Base-by-base conservation (phyloP, 2,888 invertebrate species). In the Lacanobia wlatinum region DNA sequence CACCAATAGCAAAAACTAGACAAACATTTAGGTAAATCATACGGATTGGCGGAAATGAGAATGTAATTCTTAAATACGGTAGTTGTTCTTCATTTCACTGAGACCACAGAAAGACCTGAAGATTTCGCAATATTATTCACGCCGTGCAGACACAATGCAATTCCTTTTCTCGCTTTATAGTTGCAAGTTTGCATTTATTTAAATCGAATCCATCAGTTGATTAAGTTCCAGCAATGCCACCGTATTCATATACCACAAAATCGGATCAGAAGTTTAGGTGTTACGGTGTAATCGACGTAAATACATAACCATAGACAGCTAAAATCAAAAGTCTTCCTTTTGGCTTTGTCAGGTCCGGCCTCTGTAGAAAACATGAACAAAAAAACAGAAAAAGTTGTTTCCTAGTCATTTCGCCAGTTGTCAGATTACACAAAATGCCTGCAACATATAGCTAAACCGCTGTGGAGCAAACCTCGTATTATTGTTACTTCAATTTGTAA, bases 401-500 rank as follows among this genome's bases (percentile, higher is more conserved):
- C 0, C 10, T 61, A 61, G 77, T 23, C 2, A 53, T 72, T 72
- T 43, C 3, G 2, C 2, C 2, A 59, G 9, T 55, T 59, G 14
- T 43, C 62, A 2, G 16, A 59, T 55, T 50, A 5, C 5, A 23
- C 1, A 56, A 40, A 10, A 38, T 43, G 18, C 5, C 63, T 12
- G n/a, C 50, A 68, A 73, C 78, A 43, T 50, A n/a, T 56, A 55
- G 53, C 64, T 68, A 75, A 77, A 72, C 73, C 56, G 50, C 71
- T 53, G 63, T 40, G 53, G 48, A 60, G 5, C 12, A 43, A 60
- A 60, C 34, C 23, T 21, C n/a, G 40, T 68, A 48, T 79, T 72
- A 70, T 68, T 76, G 64, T 74, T 70, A 59, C 60, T 76, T 70
- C 62, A 72, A 73, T 76, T 79, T 74, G 74, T 79, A 78, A 78